These are phyloP conservation scores for Neuroscelio doddi DNA, from an alignment of 2,888 invertebrate species.

Conservation along the genomic window DNA sequence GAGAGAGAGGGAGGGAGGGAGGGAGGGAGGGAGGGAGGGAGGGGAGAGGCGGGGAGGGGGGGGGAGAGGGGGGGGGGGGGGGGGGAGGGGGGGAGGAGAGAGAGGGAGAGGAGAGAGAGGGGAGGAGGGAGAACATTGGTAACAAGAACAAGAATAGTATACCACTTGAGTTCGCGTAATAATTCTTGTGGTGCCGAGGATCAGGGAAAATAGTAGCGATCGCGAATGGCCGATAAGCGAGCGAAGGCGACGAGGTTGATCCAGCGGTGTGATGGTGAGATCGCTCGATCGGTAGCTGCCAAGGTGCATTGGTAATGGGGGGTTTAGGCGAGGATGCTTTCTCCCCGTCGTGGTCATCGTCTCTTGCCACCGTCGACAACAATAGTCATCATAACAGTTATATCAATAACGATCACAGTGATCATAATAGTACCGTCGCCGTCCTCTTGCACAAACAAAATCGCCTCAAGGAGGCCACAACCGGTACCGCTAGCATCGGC, in stretches of 20 bases:
- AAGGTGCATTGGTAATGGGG: constrained; percentile 70
- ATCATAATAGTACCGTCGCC: constrained; percentile 4
- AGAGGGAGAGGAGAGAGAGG: constrained; percentile 11
- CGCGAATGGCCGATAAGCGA: constrained; percentile 65
- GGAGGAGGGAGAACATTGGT: constrained; percentile 5
- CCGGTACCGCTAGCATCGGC: constrained; percentile 13
- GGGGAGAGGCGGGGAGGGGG: neutral
- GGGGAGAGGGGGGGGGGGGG: neutral
- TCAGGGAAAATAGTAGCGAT: constrained; percentile 20
- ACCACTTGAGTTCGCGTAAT: neutral
- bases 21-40: constrained; percentile 3
- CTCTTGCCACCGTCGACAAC: constrained; percentile 55
- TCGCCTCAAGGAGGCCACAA: constrained; percentile 17
- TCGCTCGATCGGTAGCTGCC: constrained; percentile 58
- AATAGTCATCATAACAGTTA: constrained; percentile 31
- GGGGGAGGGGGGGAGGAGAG: constrained; percentile 3
- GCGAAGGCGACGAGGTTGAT: constrained; percentile 57
- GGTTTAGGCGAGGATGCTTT: constrained; percentile 71
- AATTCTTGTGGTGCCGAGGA: neutral
- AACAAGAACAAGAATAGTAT: neutral
- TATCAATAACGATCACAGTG: constrained; percentile 22
- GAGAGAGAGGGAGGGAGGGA: too few relatives aligned
- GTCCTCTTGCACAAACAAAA: constrained; percentile 24
- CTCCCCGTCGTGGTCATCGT: constrained; percentile 66
- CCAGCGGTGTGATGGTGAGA: constrained; percentile 55